phyloP scores from a whole-genome alignment of 2,888 invertebrate genomes.

The Dryocosmus kuriphilus region DNA sequence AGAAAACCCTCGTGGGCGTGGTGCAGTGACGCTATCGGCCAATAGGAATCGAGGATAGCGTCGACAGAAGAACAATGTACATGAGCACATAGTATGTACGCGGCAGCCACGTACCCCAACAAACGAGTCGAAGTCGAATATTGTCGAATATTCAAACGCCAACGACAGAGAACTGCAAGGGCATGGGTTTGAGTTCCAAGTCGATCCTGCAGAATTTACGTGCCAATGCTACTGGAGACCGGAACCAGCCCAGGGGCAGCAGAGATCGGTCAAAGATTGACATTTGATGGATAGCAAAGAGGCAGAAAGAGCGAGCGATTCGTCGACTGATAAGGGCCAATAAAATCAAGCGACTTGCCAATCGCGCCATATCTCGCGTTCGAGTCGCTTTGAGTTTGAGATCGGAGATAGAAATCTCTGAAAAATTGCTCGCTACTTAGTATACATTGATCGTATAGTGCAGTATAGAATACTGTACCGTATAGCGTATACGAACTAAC shows the following conservation, averaged over 20 bases:
- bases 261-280: constrained; percentile 27
- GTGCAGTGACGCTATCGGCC: constrained; percentile 73
- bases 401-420: constrained; percentile 25
- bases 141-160: constrained; percentile 59
- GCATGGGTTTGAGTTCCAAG: neutral
- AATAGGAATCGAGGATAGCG: constrained; percentile 73
- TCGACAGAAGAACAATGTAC: constrained; percentile 74
- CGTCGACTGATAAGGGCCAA: constrained; percentile 24
- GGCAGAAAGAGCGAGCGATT: neutral
- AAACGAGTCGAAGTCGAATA: constrained; percentile 69
- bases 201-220: constrained; percentile 17
- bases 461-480: neutral
- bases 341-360: constrained; percentile 29
- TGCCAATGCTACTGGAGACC: neutral
- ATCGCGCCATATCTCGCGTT: constrained; percentile 29
- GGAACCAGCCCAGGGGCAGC: neutral
- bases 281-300: constrained; percentile 25
- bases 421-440: neutral
- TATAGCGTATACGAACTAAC: neutral
- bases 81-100: constrained; percentile 48
- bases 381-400: constrained; percentile 10
- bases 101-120: constrained; percentile 35
- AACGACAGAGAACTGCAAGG: neutral
- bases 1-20: constrained; percentile 62
- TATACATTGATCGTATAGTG: neutral